Base-by-base conservation (phyloP, 1,140 invertebrate genomes). In the Hyles vespertilio region DNA sequence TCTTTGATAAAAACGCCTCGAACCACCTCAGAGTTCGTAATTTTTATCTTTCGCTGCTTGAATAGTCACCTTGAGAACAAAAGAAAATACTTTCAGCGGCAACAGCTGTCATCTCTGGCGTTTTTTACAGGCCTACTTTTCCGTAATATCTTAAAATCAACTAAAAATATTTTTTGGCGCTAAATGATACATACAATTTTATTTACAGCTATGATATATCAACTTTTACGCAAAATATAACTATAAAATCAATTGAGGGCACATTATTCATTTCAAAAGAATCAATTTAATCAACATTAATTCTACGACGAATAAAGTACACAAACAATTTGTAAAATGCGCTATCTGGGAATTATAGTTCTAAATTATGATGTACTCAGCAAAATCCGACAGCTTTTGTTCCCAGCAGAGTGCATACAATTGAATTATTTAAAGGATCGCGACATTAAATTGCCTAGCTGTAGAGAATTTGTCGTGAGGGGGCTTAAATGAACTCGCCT, bases 1-100 rank as follows among this genome's bases (percentile, higher is more conserved):
- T 64, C 81, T 80, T 84, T 86, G 83, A 86, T 84, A 86, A 86
- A 86, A 86, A 83, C 77, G 72, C 67, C 70, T 68, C 69, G 71
- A 69, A 77, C 72, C 76, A 81, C 83, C 83, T 81, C 74, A 48
- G 70, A 77, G 72, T 79, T 77, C 65, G 75, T 86, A 86, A 86
- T 86, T 86, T 84, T 86, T 86, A 86, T 86, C 78, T 82, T 79
- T 76, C 74, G 62, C 69, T 70, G 71, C 63, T 71, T 67, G 61
- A 73, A 70, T 73, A 60, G 66, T 56, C 66, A 59, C 63, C 61
- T 53, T 60, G 54, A 60, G 67, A 76, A 76, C 74, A 75, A 80
- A 81, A 76, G 74, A 70, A 75, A 73, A 81, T 74, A 73, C 67
- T 70, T 72, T 65, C 69, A 65, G 63, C 68, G 64, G 66, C 64